A percentile compares a stretch with the other conserved stretches of the same genome.
Evolutionary conservation across 23 tunicate genomes (phyloP).

Genomic region (Trididemnum clinides): DNA sequence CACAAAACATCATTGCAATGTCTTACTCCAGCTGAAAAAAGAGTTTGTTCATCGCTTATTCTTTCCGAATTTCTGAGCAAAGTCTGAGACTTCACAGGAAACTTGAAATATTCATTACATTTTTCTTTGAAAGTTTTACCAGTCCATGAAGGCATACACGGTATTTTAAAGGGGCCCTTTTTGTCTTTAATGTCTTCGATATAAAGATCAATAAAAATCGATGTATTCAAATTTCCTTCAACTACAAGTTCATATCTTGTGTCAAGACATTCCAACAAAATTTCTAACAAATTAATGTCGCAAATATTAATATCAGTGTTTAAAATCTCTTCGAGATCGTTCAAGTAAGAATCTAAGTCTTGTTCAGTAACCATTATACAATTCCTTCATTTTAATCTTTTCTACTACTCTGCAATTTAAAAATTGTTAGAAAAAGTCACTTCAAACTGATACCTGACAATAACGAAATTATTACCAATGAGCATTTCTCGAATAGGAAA

Average conservation of each 20-base stretch:
- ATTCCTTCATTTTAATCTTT: too few relatives aligned
- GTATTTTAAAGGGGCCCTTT: slow-evolving; percentile 7
- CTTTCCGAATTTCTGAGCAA: neutral
- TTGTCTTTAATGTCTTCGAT: neutral
- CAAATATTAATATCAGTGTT: neutral
- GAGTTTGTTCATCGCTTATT: neutral
- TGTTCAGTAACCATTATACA: too few relatives aligned
- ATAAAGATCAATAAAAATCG: neutral
- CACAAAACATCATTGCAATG: neutral
- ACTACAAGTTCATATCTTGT: neutral
- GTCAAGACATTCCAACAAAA: neutral
- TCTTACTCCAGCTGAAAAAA: slow-evolving; percentile 4
- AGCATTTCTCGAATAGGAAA: too few relatives aligned
- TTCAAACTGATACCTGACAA: too few relatives aligned
- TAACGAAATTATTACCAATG: too few relatives aligned
- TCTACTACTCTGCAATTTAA: too few relatives aligned
- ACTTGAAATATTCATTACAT: neutral
- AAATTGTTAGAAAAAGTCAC: too few relatives aligned
- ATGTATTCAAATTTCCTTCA: neutral
- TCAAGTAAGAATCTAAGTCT: neutral
- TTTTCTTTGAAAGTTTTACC: slow-evolving; percentile 12
- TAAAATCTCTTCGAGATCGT: neutral
- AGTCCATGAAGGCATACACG: neutral
- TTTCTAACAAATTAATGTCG: neutral
- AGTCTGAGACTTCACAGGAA: slow-evolving; percentile 3